Evolutionary conservation across 2,113 vertebrate genomes (phyloP).

Genomic region (Manacus vitellinus): DNA sequence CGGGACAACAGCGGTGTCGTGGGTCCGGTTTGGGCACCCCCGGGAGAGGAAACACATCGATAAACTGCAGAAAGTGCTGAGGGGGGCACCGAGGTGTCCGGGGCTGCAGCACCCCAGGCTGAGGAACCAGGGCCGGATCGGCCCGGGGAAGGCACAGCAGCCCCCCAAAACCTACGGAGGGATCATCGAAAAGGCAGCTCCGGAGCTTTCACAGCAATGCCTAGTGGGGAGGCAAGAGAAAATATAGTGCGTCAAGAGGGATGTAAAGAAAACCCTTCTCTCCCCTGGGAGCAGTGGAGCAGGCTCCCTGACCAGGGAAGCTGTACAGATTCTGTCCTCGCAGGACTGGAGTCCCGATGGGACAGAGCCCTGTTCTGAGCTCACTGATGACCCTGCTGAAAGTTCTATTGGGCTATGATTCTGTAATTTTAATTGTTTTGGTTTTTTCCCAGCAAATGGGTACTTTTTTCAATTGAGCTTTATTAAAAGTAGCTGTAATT

Average conservation of each 20-base stretch:
- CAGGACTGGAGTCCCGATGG: not conserved
- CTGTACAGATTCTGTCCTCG: not conserved
- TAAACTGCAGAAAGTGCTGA: not conserved
- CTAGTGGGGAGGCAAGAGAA: too few species aligned
- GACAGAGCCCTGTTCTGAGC: not conserved
- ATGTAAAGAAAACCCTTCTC: not conserved
- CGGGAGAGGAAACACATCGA: not conserved
- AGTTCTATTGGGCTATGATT: not conserved
- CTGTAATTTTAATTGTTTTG: not conserved
- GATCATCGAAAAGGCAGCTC: rapidly evolving
- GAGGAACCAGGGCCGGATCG: not conserved
- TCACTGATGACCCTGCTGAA: not conserved
- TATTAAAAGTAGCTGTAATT: not conserved
- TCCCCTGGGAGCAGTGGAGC: too few species aligned
- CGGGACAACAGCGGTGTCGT: not conserved
- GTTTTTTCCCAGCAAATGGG: not conserved
- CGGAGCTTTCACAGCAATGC: not conserved
- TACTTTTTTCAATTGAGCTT: not conserved
- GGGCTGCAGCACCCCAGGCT: not conserved
- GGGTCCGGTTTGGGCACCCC: not conserved
- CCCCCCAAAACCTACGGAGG: not conserved
- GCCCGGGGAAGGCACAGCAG: not conserved
- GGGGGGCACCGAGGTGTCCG: not conserved
- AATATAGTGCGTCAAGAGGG: rapidly evolving
- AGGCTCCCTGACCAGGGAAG: not conserved